A percentile compares a stretch with the other conserved stretches of the same genome.
phyloP scores from a whole-genome alignment of 35 echinoderm and acorn worm species.

The Chiridota heheva region DNA sequence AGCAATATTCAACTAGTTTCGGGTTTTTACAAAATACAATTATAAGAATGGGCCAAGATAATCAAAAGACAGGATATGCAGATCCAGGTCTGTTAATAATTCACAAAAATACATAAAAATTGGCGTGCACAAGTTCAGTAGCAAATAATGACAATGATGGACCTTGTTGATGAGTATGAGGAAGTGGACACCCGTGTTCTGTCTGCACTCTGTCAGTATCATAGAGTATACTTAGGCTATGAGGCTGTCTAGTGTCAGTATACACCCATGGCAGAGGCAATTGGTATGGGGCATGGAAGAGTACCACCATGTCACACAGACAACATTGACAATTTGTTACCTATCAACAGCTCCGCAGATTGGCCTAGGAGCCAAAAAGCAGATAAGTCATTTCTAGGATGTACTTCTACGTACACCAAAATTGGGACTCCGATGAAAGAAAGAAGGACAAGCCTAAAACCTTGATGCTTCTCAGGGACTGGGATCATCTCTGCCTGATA shows the following conservation, averaged over 20 bases:
- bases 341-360: not conserved
- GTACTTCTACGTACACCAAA: not conserved
- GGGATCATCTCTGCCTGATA: not conserved
- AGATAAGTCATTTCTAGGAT: not conserved
- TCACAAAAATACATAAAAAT: too few relatives aligned
- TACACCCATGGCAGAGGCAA: not conserved
- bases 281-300: not conserved
- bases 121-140: too few relatives aligned
- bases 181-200: not conserved
- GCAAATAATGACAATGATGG: too few relatives aligned
- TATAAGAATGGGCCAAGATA: too few relatives aligned
- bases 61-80: too few relatives aligned
- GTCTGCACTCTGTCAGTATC: not conserved
- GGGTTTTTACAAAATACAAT: too few relatives aligned
- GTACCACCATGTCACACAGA: not conserved
- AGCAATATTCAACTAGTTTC: too few relatives aligned
- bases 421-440: not conserved
- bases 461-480: not conserved
- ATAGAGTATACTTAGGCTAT: not conserved
- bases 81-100: too few relatives aligned
- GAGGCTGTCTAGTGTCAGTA: not conserved
- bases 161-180: not conserved
- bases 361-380: not conserved
- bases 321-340: not conserved
- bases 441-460: not conserved